phyloP scores from a whole-genome alignment of 2,888 invertebrate genomes.

The Leptopilina myrica region DNA sequence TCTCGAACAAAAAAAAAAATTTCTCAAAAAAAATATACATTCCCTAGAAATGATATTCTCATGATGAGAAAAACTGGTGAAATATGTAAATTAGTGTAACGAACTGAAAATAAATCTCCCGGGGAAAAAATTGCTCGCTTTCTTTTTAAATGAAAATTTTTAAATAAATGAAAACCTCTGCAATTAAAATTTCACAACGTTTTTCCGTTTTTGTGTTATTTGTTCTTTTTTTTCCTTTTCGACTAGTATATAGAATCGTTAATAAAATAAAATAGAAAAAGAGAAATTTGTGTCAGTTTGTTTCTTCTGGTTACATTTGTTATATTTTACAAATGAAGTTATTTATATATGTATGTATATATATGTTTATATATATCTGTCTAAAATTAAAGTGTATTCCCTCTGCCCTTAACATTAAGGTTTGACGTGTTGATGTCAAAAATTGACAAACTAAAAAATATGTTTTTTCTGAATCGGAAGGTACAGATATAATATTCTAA shows the following conservation, averaged over 20 bases:
- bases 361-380: too few relatives aligned
- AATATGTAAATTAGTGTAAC: conserved; percentile 35
- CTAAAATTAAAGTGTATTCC: too few relatives aligned
- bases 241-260: not conserved
- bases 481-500: too few relatives aligned
- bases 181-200: conserved; percentile 9
- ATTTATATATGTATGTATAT: too few relatives aligned
- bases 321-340: too few relatives aligned
- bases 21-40: conserved; percentile 13
- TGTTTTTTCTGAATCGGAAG: too few relatives aligned
- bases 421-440: too few relatives aligned
- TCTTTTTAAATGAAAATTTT: conserved; percentile 4
- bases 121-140: not conserved
- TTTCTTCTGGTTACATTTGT: not conserved
- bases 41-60: conserved; percentile 14
- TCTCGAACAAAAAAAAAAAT: not conserved
- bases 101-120: conserved; percentile 21
- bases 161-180: not conserved
- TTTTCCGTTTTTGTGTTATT: not conserved
- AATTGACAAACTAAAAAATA: too few relatives aligned
- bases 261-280: conserved; percentile 1
- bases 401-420: too few relatives aligned
- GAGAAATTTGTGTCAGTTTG: not conserved
- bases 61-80: conserved; percentile 7
- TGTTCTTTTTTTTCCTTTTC: not conserved